Evolutionary conservation across 30 jellyfish, hydroid and myxozoan genomes (phyloP), one percentile per base, ranked within the genome.

Genomic region (Chironex yamaguchii): DNA sequence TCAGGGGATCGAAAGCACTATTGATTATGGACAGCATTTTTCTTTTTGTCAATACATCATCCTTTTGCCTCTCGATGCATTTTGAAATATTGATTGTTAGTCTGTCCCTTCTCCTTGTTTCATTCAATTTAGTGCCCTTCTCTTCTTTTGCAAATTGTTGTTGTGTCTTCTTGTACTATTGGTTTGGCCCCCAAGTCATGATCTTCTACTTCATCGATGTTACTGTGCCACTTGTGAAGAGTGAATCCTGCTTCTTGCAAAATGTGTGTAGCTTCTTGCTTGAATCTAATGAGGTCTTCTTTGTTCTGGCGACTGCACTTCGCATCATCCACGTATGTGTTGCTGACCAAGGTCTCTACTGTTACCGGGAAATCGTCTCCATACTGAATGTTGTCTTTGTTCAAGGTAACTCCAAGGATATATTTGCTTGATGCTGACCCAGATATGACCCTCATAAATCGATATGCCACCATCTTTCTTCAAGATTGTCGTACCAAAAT

Each of bases 381-480:
- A 27, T 27, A 66, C 92, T 25, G 67, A 68, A 35, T 62, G 70
- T 48, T 24, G 35, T 79, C 85, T 67, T 79, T 65, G 85, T 79
- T 35, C 23, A 79, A 32, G 36, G 90, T 4, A 14, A 71, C 90
- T 65, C 68, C 82, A 35, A 52, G 48, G 68, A 58, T 79, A 34
- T 58, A 79, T 29, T 70, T 85, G 62, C 88, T 62, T 79, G 90
- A 34, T 28, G 90, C 68, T 28, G 69, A 42, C 42, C 90, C 90
- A 62, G 62, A 79, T n/a, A 54, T 67, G 2, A 79, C 85, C 29
- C 90, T 65, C 12, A 85, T 79, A 63, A 58, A 79, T 79, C 90
- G 89, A 79, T 29, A 79, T 36, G 2, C 77, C 76, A 67, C 27
- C 31, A 76, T 52, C 89, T 76, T 52, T 71, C 89, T 32, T 76